A percentile compares a stretch with the other conserved stretches of the same genome.
Evolutionary conservation across 2,888 invertebrate species (phyloP).

Genomic region (Drosophila fulvimacula): DNA sequence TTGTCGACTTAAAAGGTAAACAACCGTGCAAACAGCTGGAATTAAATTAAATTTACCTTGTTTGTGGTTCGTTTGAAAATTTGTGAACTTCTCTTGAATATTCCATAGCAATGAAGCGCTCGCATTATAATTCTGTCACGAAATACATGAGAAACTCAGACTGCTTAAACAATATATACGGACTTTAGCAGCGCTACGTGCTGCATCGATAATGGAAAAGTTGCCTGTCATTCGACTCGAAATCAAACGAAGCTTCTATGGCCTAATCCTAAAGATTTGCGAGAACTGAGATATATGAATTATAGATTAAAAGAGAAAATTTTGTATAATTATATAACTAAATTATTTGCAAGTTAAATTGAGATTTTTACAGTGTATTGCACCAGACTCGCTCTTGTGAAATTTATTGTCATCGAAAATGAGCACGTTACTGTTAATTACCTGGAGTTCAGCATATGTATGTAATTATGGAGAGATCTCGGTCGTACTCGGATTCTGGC

Average conservation of each 20-base stretch:
- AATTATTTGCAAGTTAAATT: neutral
- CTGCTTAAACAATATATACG: neutral
- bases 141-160: neutral
- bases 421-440: constrained; percentile 25
- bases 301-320: neutral
- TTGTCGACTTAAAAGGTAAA: constrained; percentile 13
- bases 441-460: constrained; percentile 11
- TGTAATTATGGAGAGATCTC: constrained; percentile 12
- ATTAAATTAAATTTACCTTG: constrained; percentile 32
- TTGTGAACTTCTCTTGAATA: constrained; percentile 3
- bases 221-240: neutral
- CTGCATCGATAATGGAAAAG: neutral
- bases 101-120: constrained; percentile 5
- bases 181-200: neutral
- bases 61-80: neutral
- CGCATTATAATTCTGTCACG: constrained; percentile 5
- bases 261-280: neutral
- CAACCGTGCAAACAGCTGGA: constrained; percentile 17
- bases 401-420: neutral
- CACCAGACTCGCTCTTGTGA: neutral
- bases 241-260: too few species aligned
- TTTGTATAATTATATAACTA: neutral
- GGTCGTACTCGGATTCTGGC: constrained; percentile 9
- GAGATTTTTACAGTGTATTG: neutral
- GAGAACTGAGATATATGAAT: neutral